Evolutionary conservation across 64 coral and sea anemone species (phyloP).

Genomic region (Actinia equina): DNA sequence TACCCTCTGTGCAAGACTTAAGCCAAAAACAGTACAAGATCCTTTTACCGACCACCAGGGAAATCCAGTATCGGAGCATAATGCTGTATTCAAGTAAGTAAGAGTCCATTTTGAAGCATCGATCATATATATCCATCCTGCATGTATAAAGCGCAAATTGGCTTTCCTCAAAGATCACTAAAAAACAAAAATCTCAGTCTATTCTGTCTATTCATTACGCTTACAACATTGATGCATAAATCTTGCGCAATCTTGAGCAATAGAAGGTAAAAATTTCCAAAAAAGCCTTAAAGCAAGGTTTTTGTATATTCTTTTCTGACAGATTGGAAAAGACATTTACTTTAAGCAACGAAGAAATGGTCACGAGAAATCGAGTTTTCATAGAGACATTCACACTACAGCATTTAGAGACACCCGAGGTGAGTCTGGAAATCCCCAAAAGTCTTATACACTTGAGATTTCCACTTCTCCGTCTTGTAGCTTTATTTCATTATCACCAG

Average conservation of each 20-base stretch:
- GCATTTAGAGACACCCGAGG: background rate
- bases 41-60: constrained; percentile 43
- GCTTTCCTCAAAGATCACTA: too few species aligned
- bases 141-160: too few species aligned
- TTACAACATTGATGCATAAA: background rate
- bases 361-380: background rate
- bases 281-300: background rate
- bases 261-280: background rate
- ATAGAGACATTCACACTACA: background rate
- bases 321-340: background rate
- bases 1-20: constrained; percentile 38
- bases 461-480: too few species aligned
- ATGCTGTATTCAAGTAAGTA: background rate
- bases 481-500: too few species aligned
- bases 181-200: too few species aligned
- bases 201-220: background rate
- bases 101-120: background rate
- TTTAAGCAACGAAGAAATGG: background rate
- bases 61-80: constrained; percentile 19
- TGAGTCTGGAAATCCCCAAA: background rate
- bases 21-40: constrained; percentile 48
- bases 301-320: background rate
- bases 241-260: background rate
- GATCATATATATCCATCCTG: too few species aligned
- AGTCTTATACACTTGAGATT: too few species aligned